Percentiles rank a stretch among this genome's conserved stretches.
Conservation (phyloP, 2,113 vertebrate species). For the Calyptommatus sinebrachiatus region DNA sequence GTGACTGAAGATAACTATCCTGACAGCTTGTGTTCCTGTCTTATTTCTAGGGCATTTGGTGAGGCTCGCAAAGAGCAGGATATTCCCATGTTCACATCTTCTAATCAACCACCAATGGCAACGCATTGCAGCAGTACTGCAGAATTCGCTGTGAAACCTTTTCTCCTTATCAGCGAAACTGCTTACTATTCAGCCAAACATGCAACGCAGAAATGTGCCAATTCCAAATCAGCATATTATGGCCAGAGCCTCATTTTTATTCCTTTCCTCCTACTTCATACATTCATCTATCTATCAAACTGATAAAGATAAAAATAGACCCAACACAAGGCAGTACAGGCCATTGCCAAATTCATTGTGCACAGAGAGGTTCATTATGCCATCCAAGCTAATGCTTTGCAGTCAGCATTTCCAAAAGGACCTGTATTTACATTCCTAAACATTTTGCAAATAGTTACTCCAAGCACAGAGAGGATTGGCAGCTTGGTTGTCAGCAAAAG, state of each 20-base stretch:
- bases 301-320: constrained; percentile 37
- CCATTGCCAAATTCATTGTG: constrained; percentile 44
- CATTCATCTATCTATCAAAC: not conserved
- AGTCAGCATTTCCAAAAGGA: constrained; percentile 45
- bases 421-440: constrained; percentile 59
- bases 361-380: constrained; percentile 33
- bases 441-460: constrained; percentile 47
- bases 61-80: too few species aligned
- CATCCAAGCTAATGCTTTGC: constrained; percentile 46
- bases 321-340: constrained; percentile 31
- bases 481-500: constrained; percentile 30
- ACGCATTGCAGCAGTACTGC: not conserved
- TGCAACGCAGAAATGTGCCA: not conserved
- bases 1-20: too few species aligned
- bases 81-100: too few species aligned
- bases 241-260: constrained; percentile 31
- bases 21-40: too few species aligned
- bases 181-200: constrained; percentile 15
- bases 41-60: too few species aligned
- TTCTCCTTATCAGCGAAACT: constrained; percentile 17
- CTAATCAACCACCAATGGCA: not conserved
- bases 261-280: constrained; percentile 32
- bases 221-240: not conserved
- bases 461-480: constrained; percentile 30
- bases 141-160: not conserved